A percentile compares a stretch with the other conserved stretches of the same genome.
These are phyloP conservation scores for Clarias gariepinus DNA, from an alignment of 2,113 vertebrate species.

Conservation along the genomic window DNA sequence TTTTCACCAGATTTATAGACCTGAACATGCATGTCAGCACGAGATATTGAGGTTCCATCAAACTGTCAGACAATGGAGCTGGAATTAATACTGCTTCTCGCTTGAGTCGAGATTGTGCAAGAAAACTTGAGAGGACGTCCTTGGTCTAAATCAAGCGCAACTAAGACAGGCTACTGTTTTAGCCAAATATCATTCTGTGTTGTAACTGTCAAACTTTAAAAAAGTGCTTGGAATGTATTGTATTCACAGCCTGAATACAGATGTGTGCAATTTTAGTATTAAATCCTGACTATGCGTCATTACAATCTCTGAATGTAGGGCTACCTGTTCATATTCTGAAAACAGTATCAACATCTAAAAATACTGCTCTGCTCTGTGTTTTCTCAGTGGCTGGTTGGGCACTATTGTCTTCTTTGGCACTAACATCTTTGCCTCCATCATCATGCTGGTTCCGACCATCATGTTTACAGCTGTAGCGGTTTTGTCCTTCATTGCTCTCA, in stretches of 20 bases:
- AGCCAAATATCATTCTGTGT: not conserved
- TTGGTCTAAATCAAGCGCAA: not conserved
- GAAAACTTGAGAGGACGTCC: not conserved
- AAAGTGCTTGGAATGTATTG: not conserved
- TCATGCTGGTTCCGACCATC: slow-evolving; percentile 93
- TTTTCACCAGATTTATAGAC: not conserved
- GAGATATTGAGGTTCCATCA: not conserved
- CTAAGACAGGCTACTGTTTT: not conserved
- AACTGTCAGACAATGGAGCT: not conserved
- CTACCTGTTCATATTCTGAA: not conserved
- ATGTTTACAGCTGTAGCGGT: slow-evolving; percentile 90
- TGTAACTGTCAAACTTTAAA: not conserved
- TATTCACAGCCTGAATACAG: not conserved
- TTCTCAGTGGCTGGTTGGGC: slow-evolving; percentile 89
- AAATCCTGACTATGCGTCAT: not conserved
- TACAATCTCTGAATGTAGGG: not conserved
- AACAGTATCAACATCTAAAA: not conserved
- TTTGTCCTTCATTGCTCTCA: slow-evolving; percentile 90
- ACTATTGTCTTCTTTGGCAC: slow-evolving; percentile 92
- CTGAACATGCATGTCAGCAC: not conserved
- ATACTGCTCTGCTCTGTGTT: slow-evolving; percentile 40
- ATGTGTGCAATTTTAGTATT: not conserved
- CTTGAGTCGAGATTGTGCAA: not conserved
- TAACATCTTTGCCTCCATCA: slow-evolving; percentile 84
- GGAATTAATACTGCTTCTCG: not conserved